phyloP scores from a whole-genome alignment of 1,140 invertebrate species.

The Manduca sexta region DNA sequence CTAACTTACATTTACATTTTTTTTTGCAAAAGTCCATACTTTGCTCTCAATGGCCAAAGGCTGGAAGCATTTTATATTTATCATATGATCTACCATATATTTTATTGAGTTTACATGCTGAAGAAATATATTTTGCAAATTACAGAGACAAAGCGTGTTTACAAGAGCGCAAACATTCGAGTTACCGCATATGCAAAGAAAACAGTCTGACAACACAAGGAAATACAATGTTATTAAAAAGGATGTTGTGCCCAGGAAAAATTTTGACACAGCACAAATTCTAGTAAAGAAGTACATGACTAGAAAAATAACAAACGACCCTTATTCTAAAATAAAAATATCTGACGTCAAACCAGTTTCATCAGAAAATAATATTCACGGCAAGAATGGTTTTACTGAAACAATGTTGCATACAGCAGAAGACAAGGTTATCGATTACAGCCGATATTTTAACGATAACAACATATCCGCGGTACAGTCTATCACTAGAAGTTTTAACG shows the following conservation, averaged over 20 bases:
- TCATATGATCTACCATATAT: no score
- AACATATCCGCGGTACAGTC: background rate
- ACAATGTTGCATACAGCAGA: slow-evolving; percentile 11
- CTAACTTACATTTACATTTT: no score
- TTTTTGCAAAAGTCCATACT: no score
- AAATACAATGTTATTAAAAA: slow-evolving; percentile 17
- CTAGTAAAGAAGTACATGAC: slow-evolving; percentile 32
- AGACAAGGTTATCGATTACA: slow-evolving; percentile 17
- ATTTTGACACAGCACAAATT: slow-evolving; percentile 32
- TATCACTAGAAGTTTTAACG: background rate
- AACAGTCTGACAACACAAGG: background rate
- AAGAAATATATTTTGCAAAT: slow-evolving; percentile 12
- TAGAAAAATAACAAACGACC: background rate
- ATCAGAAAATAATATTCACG: no score
- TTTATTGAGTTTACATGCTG: background rate
- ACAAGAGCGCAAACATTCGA: slow-evolving; percentile 27
- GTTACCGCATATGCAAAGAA: slow-evolving; percentile 10
- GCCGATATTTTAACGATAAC: slow-evolving; percentile 5
- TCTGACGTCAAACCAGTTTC: no score
- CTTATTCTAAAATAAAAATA: background rate
- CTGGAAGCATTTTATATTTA: no score
- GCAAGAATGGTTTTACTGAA: slow-evolving; percentile 1
- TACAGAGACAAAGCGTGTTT: slow-evolving; percentile 44
- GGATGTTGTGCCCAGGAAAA: slow-evolving; percentile 41
- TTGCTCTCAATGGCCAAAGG: no score